Conservation (phyloP, 2,888 invertebrate genomes). For the Acanthacorydalis orientalis region DNA sequence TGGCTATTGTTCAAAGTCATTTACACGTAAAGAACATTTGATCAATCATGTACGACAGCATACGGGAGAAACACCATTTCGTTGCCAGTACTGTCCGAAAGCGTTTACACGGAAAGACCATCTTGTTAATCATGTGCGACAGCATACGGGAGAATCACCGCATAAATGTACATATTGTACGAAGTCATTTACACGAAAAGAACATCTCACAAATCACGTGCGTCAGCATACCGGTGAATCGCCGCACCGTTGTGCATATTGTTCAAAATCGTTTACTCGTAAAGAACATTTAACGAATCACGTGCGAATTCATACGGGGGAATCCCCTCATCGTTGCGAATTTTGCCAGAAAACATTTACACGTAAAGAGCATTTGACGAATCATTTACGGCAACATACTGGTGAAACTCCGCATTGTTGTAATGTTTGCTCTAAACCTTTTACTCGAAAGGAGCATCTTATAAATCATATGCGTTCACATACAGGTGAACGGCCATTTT, state of each 20-base stretch:
- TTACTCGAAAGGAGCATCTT: constrained; percentile 56
- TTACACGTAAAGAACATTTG: constrained; percentile 73
- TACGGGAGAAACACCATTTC: constrained; percentile 58
- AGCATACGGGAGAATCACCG: constrained; percentile 57
- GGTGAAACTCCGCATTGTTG: constrained; percentile 56
- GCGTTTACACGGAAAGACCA: constrained; percentile 75
- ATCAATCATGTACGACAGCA: constrained; percentile 73
- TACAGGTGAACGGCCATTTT: constrained; percentile 65
- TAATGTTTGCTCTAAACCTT: constrained; percentile 56
- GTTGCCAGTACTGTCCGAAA: constrained; percentile 73
- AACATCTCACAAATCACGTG: constrained; percentile 72
- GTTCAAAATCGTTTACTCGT: constrained; percentile 69
- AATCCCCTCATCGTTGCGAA: constrained; percentile 52
- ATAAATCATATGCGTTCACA: constrained; percentile 65
- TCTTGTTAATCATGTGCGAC: constrained; percentile 54
- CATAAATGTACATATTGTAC: constrained; percentile 63
- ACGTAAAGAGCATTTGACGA: constrained; percentile 53
- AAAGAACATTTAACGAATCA: constrained; percentile 79
- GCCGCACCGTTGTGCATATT: constrained; percentile 70
- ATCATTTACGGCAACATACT: constrained; percentile 53
- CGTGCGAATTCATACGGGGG: constrained; percentile 47
- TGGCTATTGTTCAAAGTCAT: constrained; percentile 73
- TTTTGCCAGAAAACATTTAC: constrained; percentile 55
- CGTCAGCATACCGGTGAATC: constrained; percentile 79
- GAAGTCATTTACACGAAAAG: constrained; percentile 63